Conservation (phyloP, 2,113 vertebrate species). For the Saguinus imperator region DNA sequence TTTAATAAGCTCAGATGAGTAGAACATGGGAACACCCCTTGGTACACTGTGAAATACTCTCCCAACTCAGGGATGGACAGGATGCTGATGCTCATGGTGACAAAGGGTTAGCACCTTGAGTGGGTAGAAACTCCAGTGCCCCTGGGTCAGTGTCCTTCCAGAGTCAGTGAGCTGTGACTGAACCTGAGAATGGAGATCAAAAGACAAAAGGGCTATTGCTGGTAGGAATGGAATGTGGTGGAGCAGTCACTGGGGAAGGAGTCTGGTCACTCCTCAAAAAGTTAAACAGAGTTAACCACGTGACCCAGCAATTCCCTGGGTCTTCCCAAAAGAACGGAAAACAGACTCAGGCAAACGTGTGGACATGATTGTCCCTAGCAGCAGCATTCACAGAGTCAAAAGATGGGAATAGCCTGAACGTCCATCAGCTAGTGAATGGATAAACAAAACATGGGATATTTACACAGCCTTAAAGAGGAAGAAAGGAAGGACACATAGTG, state of each 20-base stretch:
- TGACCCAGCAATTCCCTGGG: background rate
- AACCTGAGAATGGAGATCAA: fast-evolving
- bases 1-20: fast-evolving
- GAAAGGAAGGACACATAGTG: fast-evolving
- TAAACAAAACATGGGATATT: fast-evolving
- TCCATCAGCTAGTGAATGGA: fast-evolving
- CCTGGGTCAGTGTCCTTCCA: background rate
- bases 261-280: background rate
- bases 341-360: fast-evolving
- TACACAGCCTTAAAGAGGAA: background rate
- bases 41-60: too few relatives aligned
- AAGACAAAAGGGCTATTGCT: fast-evolving
- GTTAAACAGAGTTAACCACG: fast-evolving
- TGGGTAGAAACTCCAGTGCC: background rate
- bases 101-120: fast-evolving
- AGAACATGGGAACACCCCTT: background rate
- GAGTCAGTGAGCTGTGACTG: fast-evolving
- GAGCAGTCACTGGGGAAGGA: background rate
- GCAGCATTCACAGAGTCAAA: fast-evolving
- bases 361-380: fast-evolving
- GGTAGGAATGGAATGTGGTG: fast-evolving
- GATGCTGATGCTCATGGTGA: fast-evolving
- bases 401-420: fast-evolving
- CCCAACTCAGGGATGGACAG: fast-evolving
- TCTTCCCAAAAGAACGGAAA: background rate